Percentiles rank a stretch among this genome's conserved stretches.
Conservation (phyloP, 2,888 invertebrate species). For the Eupithecia subumbrata region DNA sequence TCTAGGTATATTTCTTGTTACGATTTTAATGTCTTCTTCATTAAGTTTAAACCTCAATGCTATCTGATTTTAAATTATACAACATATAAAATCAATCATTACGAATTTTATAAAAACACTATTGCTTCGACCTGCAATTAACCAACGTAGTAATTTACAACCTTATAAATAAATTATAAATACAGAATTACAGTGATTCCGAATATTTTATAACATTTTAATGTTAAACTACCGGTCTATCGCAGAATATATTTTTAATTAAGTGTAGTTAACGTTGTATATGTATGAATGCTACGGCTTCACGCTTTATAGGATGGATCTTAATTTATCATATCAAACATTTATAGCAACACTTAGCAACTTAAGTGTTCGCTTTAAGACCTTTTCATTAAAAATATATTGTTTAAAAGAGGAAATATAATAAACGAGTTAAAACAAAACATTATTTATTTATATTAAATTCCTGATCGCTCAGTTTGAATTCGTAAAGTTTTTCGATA, state of each 20-base stretch:
- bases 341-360: not conserved
- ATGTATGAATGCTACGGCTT: not conserved
- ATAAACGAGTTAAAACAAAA: not conserved
- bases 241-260: conserved; percentile 40
- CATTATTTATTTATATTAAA: not conserved
- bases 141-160: conserved; percentile 31
- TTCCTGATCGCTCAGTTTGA: not conserved
- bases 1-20: conserved; percentile 1
- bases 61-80: conserved; percentile 2
- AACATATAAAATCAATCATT: conserved; percentile 7
- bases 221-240: conserved; percentile 47
- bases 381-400: not conserved
- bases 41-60: conserved; percentile 17
- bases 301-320: not conserved
- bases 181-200: conserved; percentile 40
- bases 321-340: not conserved
- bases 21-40: conserved; percentile 9
- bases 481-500: not conserved
- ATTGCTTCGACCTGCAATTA: conserved; percentile 23
- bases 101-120: conserved; percentile 8
- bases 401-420: not conserved
- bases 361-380: not conserved
- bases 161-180: conserved; percentile 36
- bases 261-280: conserved; percentile 12
- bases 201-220: conserved; percentile 46